A percentile compares a stretch with the other conserved stretches of the same genome.
Evolutionary conservation across 2,113 vertebrate species (phyloP).

Genomic region (Eclectus roratus): DNA sequence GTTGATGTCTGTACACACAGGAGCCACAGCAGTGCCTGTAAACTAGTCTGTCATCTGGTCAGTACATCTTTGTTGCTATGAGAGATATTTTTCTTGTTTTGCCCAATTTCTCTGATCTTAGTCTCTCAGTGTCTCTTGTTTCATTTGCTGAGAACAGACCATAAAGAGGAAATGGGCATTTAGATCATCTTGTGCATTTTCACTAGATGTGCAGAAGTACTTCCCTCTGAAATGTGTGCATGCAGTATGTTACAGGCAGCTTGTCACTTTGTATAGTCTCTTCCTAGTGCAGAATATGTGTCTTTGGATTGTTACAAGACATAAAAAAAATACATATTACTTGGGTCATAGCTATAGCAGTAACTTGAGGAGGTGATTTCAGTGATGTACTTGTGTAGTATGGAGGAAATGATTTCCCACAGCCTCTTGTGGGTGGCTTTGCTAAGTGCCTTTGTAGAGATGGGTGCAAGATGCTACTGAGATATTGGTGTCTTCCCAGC

Average conservation of each 20-base stretch:
- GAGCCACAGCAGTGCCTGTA: neutral
- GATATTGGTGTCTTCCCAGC: neutral
- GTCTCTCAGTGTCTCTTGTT: neutral
- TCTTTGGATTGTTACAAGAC: neutral
- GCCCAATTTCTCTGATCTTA: neutral
- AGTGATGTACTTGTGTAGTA: neutral
- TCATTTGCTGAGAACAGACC: neutral
- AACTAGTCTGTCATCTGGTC: neutral
- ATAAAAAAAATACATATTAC: neutral
- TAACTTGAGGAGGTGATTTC: neutral
- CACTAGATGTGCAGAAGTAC: neutral
- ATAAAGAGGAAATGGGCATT: constrained; percentile 14
- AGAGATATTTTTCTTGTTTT: neutral
- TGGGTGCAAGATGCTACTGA: neutral
- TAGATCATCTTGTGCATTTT: neutral
- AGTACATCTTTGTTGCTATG: neutral
- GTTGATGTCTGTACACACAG: fast-evolving
- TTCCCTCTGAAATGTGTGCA: neutral
- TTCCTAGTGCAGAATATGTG: neutral
- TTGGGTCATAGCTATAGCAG: neutral
- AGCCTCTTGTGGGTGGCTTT: neutral
- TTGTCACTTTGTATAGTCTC: neutral
- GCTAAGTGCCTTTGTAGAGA: neutral
- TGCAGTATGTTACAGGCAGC: neutral
- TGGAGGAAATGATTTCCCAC: neutral